Evolutionary conservation across 2,888 invertebrate species (phyloP), one percentile per base, ranked within the genome.

Genomic region (Cerceris ruficornis): DNA sequence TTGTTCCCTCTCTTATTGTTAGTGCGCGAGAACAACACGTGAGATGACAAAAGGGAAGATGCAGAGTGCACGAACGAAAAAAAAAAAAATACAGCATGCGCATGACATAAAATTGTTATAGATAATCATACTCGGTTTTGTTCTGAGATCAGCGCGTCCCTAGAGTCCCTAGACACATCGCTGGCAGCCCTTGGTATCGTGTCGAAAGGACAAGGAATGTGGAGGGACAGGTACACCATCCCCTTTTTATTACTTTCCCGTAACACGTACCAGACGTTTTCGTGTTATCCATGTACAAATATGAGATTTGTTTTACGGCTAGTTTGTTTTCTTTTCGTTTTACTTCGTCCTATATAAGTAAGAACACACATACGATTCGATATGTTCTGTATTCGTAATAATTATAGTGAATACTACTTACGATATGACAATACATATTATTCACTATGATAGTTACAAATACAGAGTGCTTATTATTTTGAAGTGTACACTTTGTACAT

Each of bases 181-280:
- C 92, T 93, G 90, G 92, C 92, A 86, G 92, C 92, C 88, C 92
- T 92, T 86, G 92, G 92, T 92, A 90, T 89, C 90, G 91, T 90
- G 89, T 90, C 91, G 87, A 92, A 92, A 91, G 92, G 92, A 90
- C 91, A 91, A 91, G 93, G 93, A 91, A 93, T 93, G 93, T 92
- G 92, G 92, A 92, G 93, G 92, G 93, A 93, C 93, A 93, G 93
- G 93, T 93, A 93, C 90, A 91, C 81, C 86, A 89, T 85, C 85
- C 86, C 86, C 86, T 88, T 87, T 88, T 88, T 82, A 83, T 86
- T 86, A 85, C 67, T 79, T 76, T 78, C 76, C 73, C 11, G 59
- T 52, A 79, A 15, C 54, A 50, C 55, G 52, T 64, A 46, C 55
- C 28, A 28, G 28, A 28, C 55, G 14, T 17, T 9, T 66, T 14